phyloP scores from a whole-genome alignment of 2,888 invertebrate genomes.

The Papilio protenor region DNA sequence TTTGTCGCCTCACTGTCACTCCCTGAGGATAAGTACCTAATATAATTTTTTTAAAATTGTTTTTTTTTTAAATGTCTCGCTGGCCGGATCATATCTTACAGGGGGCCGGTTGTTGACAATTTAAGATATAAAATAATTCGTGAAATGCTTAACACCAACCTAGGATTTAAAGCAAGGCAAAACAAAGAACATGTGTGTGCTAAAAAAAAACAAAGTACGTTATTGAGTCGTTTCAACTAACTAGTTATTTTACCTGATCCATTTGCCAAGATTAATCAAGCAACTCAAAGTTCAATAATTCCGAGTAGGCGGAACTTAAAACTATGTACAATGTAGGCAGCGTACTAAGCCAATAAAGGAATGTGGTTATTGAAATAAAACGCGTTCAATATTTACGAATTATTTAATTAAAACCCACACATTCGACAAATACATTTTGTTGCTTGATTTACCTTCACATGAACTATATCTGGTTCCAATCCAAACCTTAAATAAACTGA shows the following conservation, averaged over 20 bases:
- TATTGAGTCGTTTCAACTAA: not conserved
- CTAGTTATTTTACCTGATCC: slow-evolving; percentile 44
- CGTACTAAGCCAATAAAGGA: slow-evolving; percentile 51
- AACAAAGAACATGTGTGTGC: too few relatives aligned
- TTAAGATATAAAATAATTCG: too few relatives aligned
- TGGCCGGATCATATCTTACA: too few relatives aligned
- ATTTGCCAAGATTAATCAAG: slow-evolving; percentile 76
- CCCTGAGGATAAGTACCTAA: too few relatives aligned
- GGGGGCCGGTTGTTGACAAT: too few relatives aligned
- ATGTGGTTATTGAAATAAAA: slow-evolving; percentile 69
- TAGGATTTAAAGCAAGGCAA: too few relatives aligned
- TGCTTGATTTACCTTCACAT: slow-evolving; percentile 79
- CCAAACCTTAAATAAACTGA: not conserved
- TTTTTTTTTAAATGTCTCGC: too few relatives aligned
- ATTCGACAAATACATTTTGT: slow-evolving; percentile 58
- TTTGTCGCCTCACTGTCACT: too few relatives aligned
- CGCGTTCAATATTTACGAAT: slow-evolving; percentile 60
- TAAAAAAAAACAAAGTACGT: too few relatives aligned
- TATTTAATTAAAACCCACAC: slow-evolving; percentile 79
- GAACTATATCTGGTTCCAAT: slow-evolving; percentile 3
- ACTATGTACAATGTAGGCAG: slow-evolving; percentile 64
- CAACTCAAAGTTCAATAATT: slow-evolving; percentile 65
- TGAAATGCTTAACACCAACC: too few relatives aligned
- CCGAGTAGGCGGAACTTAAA: slow-evolving; percentile 67
- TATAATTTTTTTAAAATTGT: too few relatives aligned